Base-by-base conservation (phyloP, 2,113 vertebrate species). In the Chloropsis cyanopogon region DNA sequence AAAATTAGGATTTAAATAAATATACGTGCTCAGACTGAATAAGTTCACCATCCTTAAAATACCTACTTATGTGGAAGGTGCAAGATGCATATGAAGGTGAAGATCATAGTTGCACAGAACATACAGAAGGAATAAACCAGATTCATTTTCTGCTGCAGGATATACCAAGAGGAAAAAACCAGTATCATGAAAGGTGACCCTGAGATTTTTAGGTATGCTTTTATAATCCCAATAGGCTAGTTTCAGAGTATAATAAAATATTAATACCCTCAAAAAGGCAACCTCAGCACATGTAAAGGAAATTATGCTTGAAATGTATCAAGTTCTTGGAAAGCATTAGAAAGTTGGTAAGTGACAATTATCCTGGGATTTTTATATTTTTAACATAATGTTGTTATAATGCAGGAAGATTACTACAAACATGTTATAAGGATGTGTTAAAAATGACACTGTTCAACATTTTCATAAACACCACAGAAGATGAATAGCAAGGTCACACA, bases 391-490 rank as follows among this genome's bases (percentile, higher is more conserved):
- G 53, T 64, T 82, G 78, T 90, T 49, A 57, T 29, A 92, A 52
- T 63, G 60, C 47, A 63, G 12, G 29, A 92, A 66, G n/a, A 91
- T 22, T 59, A 91, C 42, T 42, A 81, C 52, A 86, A 89, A 66
- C 21, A 28, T 14, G 33, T n/a, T 29, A 23, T 16, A 86, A 59
- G 53, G 33, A 64, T 68, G 53, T 56, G n/a, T 23, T 60, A 93
- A 49, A 56, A 95, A 60, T 82, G 28, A 72, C 33, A 71, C 29
- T 20, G 19, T 82, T 95, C 37, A 90, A 76, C 63, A 37, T 65
- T 92, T 88, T 86, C 66, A 92, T 56, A 69, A 93, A 95, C 68
- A 88, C 25, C 57, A 80, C 39, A 42, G 82, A 82, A 91, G 46
- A 93, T 11, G 56, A 92, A 81, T 5, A 95, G 39, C 24, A 3